phyloP scores from a whole-genome alignment of 2,888 invertebrate species.

The Epinotia nisella region DNA sequence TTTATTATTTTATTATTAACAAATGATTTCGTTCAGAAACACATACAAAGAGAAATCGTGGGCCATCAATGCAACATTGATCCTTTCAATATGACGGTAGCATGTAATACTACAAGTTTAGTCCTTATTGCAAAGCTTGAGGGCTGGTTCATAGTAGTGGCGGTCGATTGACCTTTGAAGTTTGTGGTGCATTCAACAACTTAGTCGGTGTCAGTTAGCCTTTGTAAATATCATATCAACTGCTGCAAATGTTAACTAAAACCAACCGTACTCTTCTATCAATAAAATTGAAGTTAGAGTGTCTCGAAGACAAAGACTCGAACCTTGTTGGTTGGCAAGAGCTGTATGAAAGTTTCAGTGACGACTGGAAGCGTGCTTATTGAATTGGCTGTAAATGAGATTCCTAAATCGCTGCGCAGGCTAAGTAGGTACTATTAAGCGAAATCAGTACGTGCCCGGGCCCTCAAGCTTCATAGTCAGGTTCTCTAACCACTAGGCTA shows the following conservation, averaged over 20 bases:
- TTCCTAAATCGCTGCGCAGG: not conserved
- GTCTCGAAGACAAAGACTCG: not conserved
- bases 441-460: too few species aligned
- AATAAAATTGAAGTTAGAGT: not conserved
- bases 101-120: too few species aligned
- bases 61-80: too few species aligned
- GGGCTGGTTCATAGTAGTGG: not conserved
- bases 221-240: not conserved
- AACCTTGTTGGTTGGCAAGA: not conserved
- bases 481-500: too few species aligned
- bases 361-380: not conserved
- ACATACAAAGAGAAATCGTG: too few species aligned
- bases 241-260: not conserved
- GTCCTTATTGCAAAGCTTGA: not conserved
- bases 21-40: too few species aligned
- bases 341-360: not conserved
- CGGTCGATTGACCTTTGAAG: not conserved
- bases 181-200: constrained; percentile 1
- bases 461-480: too few species aligned
- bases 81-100: too few species aligned
- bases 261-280: not conserved
- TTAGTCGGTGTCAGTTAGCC: not conserved
- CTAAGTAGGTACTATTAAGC: too few species aligned
- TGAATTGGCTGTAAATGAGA: constrained; percentile 1
- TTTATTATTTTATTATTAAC: too few species aligned